Base-by-base conservation (phyloP, 1,140 invertebrate species). In the Nasonia longicornis region DNA sequence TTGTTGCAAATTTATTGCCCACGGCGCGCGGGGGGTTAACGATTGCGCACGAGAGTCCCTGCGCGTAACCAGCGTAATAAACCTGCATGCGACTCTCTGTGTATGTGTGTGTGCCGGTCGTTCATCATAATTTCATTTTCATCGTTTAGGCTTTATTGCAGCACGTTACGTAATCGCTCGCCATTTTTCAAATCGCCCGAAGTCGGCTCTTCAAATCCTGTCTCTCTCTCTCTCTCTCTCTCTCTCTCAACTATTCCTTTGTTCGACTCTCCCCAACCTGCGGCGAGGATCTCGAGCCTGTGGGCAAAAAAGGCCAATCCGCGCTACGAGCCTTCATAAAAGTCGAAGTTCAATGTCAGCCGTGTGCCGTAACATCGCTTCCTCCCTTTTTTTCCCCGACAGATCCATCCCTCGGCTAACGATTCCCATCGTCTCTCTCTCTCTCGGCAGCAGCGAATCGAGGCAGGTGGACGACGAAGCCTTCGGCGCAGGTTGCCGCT, bases 231-330 rank as follows among this genome's bases (percentile, higher is more conserved):
- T 7, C 6, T 26, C 38, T 10, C 1, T 35, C 31, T 35, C 31
- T 42, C 7, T 7, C 8, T 42, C 38, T 7, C 6, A 1, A 8
- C 6, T 42, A 11, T 42, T 42, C 38, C 10, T 42, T 42, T 42
- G 38, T 42, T 42, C 38, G 10, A 42, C 1, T 42, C 10, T 26
- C 38, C 38, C 38, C 7, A 42, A 42, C 38, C 38, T 42, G 38
- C 38, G 38, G 38, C 38, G 1, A 42, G 38, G 38, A 42, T 42
- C 38, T 42, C 38, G 6, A 42, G 38, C 38, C 38, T 10, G 38
- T 48, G 29, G n/a, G 22, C 8, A 67, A 88, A 88, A 85, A 66
- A 79, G 74, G 10, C 20, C 22, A 74, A 76, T 76, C 38, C 31
- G 26, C 26, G 26, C 26, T 26, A 64, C 58, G 64, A 38, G 63